These are phyloP conservation scores for Diploptera punctata DNA, from an alignment of 2,888 invertebrate species.

Conservation along the genomic window DNA sequence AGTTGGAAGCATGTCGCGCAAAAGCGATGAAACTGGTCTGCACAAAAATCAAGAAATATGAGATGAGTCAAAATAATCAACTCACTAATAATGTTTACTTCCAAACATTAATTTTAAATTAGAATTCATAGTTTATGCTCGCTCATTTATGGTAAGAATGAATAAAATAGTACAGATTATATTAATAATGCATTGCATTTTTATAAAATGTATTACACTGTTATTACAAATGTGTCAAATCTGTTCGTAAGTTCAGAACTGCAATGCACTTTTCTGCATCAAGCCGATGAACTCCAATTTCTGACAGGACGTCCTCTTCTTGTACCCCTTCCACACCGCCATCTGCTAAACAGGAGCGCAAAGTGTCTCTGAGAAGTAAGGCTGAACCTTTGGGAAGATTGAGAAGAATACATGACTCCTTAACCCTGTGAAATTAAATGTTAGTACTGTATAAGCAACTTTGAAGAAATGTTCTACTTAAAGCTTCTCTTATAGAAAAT, in stretches of 20 bases:
- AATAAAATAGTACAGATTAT: too few species aligned
- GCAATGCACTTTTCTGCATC: conserved; percentile 60
- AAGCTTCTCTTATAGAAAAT: too few species aligned
- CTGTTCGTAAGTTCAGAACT: conserved; percentile 64
- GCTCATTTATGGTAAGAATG: too few species aligned
- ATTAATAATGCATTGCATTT: too few species aligned
- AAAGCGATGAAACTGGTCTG: too few species aligned
- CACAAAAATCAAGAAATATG: too few species aligned
- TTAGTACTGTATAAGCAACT: conserved; percentile 23
- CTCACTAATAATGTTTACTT: too few species aligned
- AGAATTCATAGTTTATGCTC: too few species aligned
- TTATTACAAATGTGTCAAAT: conserved; percentile 48
- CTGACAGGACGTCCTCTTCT: conserved; percentile 62
- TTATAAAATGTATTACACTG: neutral
- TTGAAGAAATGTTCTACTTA: too few species aligned
- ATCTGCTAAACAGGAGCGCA: conserved; percentile 53
- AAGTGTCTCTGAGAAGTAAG: conserved; percentile 70
- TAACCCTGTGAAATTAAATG: conserved; percentile 60
- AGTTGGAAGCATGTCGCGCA: too few species aligned
- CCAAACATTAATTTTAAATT: too few species aligned
- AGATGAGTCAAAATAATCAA: too few species aligned
- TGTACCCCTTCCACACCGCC: conserved; percentile 55
- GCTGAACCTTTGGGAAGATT: conserved; percentile 81
- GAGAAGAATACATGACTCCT: conserved; percentile 77
- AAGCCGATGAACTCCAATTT: conserved; percentile 63